Evolutionary conservation across 1,140 invertebrate species (phyloP).

Genomic region (Teleogryllus occipitalis): DNA sequence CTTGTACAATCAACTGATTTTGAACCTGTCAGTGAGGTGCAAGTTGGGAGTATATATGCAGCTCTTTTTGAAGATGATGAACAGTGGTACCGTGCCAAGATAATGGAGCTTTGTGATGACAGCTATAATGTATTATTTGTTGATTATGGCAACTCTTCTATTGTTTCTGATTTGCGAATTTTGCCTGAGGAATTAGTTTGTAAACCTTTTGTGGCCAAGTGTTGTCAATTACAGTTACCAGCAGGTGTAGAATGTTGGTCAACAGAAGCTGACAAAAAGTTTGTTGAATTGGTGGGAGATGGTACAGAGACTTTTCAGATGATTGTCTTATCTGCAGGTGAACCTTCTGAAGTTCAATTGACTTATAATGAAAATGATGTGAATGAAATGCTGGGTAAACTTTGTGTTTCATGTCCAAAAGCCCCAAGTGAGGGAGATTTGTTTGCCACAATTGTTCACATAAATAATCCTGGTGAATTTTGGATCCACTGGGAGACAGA

Average conservation of each 20-base stretch:
- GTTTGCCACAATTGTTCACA: slow-evolving; percentile 16
- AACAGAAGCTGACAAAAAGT: slow-evolving; percentile 50
- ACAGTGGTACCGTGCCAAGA: slow-evolving; percentile 56
- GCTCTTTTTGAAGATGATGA: slow-evolving; percentile 50
- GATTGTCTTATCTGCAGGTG: slow-evolving; percentile 12
- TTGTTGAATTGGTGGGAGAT: slow-evolving; percentile 50
- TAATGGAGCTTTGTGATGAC: slow-evolving; percentile 48
- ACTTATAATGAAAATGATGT: slow-evolving; percentile 11
- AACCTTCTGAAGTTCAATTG: slow-evolving; percentile 15
- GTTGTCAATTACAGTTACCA: slow-evolving; percentile 53
- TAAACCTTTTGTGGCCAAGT: slow-evolving; percentile 49
- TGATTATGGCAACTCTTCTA: slow-evolving; percentile 63
- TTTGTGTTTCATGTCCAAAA: background rate
- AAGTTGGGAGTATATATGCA: slow-evolving; percentile 37
- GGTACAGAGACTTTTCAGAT: slow-evolving; percentile 50
- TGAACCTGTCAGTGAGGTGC: slow-evolving; percentile 40
- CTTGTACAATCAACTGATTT: slow-evolving; percentile 24
- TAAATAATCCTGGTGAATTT: slow-evolving; percentile 23
- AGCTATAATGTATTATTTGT: slow-evolving; percentile 54
- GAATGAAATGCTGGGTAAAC: background rate
- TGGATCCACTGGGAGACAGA: slow-evolving; percentile 21
- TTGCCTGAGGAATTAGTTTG: slow-evolving; percentile 53
- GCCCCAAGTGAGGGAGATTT: background rate
- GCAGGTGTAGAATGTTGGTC: slow-evolving; percentile 51
- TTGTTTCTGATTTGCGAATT: slow-evolving; percentile 46